Percentiles rank a stretch among this genome's conserved stretches.
These are phyloP conservation scores for Betta splendens DNA, from an alignment of 2,797 vertebrate species.

Conservation along the genomic window DNA sequence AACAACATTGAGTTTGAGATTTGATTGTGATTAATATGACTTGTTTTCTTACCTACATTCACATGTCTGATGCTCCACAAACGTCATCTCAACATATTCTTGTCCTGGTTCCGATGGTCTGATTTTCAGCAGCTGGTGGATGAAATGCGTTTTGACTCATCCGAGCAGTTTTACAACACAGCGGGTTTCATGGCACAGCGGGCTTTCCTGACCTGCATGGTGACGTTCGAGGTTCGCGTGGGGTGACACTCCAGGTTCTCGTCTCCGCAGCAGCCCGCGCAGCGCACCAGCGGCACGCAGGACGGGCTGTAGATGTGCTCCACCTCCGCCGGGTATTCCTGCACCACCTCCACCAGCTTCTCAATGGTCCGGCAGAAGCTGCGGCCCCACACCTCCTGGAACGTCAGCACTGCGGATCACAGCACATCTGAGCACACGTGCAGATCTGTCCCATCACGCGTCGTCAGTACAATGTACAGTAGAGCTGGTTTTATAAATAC, in stretches of 20 bases:
- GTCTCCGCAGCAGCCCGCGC: slow-evolving; percentile 92
- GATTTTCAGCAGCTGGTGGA: slow-evolving; percentile 89
- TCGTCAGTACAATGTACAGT: too few relatives aligned
- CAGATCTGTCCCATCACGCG: background rate
- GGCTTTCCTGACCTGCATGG: slow-evolving; percentile 87
- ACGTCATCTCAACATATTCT: slow-evolving; percentile 90
- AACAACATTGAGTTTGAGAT: slow-evolving; percentile 39
- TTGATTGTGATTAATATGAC: slow-evolving; percentile 4
- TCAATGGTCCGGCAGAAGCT: slow-evolving; percentile 94
- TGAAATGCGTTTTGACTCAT: slow-evolving; percentile 23
- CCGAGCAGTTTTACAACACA: background rate
- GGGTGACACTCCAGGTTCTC: slow-evolving; percentile 91
- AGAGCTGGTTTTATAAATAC: too few relatives aligned
- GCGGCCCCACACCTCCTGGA: slow-evolving; percentile 92
- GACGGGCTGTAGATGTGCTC: slow-evolving; percentile 93
- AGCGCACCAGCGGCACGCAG: slow-evolving; percentile 91
- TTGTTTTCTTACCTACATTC: slow-evolving; percentile 91
- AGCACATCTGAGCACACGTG: background rate
- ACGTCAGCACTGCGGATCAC: slow-evolving; percentile 83
- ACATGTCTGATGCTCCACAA: slow-evolving; percentile 91
- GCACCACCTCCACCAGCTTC: slow-evolving; percentile 89
- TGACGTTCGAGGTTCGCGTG: slow-evolving; percentile 84
- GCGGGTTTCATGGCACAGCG: too few relatives aligned
- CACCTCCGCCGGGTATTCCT: slow-evolving; percentile 90
- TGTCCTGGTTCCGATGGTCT: slow-evolving; percentile 81